Conservation (phyloP, 1,140 invertebrate species). For the Drosophila serrata region DNA sequence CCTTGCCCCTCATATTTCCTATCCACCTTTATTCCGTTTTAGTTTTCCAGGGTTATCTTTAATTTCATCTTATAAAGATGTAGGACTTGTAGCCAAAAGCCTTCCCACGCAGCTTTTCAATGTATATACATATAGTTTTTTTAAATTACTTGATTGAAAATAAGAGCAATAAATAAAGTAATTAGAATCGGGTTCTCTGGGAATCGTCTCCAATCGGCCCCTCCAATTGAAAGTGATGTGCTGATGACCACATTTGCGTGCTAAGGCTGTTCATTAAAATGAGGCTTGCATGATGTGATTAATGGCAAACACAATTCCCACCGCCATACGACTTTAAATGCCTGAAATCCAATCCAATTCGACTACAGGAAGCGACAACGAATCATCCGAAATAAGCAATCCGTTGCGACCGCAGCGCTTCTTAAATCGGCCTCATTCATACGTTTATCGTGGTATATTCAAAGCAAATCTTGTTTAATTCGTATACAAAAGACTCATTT, state of each 20-base stretch:
- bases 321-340: conserved; percentile 20
- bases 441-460: conserved; percentile 69
- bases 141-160: conserved; percentile 37
- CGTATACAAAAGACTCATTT: conserved; percentile 70
- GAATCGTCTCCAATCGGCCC: conserved; percentile 66
- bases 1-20: conserved; percentile 17
- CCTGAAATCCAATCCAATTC: conserved; percentile 36
- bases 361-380: conserved; percentile 62
- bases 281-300: conserved; percentile 52
- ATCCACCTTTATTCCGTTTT: background rate
- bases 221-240: conserved; percentile 54
- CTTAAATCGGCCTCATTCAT: conserved; percentile 59
- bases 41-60: conserved; percentile 43
- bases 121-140: conserved; percentile 61
- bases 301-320: conserved; percentile 44
- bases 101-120: conserved; percentile 53
- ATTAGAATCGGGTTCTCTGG: conserved; percentile 37
- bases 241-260: conserved; percentile 58
- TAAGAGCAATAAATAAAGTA: conserved; percentile 34
- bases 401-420: conserved; percentile 55
- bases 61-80: conserved; percentile 50
- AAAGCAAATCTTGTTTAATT: conserved; percentile 70
- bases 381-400: conserved; percentile 60
- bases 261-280: conserved; percentile 25
- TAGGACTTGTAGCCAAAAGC: conserved; percentile 4